Base-by-base conservation (phyloP, 2,888 invertebrate species). In the Drosophila suboccidentalis region DNA sequence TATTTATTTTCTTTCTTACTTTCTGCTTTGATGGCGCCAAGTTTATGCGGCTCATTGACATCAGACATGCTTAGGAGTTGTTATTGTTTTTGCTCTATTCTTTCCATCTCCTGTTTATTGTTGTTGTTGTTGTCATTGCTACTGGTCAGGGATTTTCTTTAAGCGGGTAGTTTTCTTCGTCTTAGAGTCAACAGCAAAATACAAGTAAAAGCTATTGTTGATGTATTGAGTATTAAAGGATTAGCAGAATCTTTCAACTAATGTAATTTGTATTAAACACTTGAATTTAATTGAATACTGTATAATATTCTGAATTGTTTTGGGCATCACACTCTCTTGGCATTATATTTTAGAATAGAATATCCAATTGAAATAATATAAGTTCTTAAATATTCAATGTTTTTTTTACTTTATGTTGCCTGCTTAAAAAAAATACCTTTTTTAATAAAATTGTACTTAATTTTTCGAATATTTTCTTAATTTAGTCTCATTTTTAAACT, bases 1-100 rank as follows among this genome's bases (percentile, higher is more conserved):
- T 15, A 47, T 32, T 22, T 44, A 39, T 44, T n/a, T 34, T 51
- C n/a, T 46, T 38, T 15, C 34, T 39, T 36, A 5, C 54, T 51
- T 62, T 55, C 55, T 44, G 43, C 70, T 36, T 38, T 60, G 44
- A 86, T 87, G 84, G 84, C 84, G 84, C 84, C 84, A 84, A 74
- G 73, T 82, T 87, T 84, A 79, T 85, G 75, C 71, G 64, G 54
- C 71, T 69, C 59, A 71, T 78, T 75, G 50, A 62, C 46, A 53
- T 50, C 57, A 58, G 61, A 59, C 61, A 39, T 55, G n/a, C 59
- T 62, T 29, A 22, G 53, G n/a, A 66, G 49, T 64, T 78, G 38
- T 46, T 50, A 38, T 49, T 32, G 34, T 50, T 50, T 41, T 43
- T 38, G 17, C 41, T 38, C 29, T 46, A 46, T 47, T 9, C 34